A percentile compares a stretch with the other conserved stretches of the same genome.
Conservation (phyloP, 1,140 invertebrate genomes). For the Uloborus diversus region DNA sequence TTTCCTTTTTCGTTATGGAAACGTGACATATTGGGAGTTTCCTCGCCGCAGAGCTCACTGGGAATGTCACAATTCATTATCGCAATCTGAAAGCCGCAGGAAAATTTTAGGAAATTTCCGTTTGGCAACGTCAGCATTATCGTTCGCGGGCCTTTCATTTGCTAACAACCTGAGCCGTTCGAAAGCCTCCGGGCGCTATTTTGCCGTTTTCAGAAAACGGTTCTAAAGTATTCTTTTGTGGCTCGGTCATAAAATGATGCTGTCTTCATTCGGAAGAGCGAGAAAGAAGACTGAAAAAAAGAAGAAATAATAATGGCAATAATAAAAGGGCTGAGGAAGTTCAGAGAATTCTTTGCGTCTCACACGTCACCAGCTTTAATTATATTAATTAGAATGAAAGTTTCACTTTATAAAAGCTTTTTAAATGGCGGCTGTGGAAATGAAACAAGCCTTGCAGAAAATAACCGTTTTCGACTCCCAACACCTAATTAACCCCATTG, state of each 20-base stretch:
- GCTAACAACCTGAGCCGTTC: constrained; percentile 43
- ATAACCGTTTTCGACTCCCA: constrained; percentile 31
- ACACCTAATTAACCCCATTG: constrained; percentile 47
- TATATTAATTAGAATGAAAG: constrained; percentile 44
- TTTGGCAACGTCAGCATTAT: constrained; percentile 44
- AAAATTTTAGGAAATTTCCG: constrained; percentile 46
- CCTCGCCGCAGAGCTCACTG: constrained; percentile 11
- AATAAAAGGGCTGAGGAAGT: background rate
- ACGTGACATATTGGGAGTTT: constrained; percentile 47
- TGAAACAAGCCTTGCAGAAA: constrained; percentile 35
- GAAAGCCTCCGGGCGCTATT: constrained; percentile 26
- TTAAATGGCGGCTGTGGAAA: constrained; percentile 4
- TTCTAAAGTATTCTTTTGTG: constrained; percentile 52
- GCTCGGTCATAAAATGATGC: constrained; percentile 28
- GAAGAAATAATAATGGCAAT: background rate
- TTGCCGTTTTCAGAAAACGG: constrained; percentile 22
- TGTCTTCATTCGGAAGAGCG: background rate
- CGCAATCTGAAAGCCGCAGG: constrained; percentile 48
- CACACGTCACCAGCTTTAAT: constrained; percentile 29
- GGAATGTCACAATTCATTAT: constrained; percentile 51
- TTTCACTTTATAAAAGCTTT: constrained; percentile 43
- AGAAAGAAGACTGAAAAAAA: background rate
- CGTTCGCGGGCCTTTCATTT: constrained; percentile 34
- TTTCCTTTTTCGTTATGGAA: constrained; percentile 49
- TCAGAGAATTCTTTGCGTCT: background rate